Conservation (phyloP, 2,113 vertebrate genomes). For the Anthoscopus minutus region DNA sequence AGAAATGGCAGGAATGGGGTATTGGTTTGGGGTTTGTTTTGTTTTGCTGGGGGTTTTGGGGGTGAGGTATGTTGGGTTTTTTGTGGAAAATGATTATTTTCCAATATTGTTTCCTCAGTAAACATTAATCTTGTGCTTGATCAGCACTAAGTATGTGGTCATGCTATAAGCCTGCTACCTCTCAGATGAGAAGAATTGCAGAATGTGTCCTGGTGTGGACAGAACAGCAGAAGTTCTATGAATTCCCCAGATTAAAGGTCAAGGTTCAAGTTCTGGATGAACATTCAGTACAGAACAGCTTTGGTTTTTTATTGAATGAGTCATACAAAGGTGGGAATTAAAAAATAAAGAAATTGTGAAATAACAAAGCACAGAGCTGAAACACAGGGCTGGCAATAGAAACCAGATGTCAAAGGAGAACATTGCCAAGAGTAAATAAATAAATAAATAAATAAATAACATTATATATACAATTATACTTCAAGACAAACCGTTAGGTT, state of each 20-base stretch:
- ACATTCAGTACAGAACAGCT: background rate
- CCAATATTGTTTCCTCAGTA: background rate
- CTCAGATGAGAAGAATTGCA: background rate
- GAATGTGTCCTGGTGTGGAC: background rate
- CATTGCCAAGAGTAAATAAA: background rate
- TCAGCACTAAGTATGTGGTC: background rate
- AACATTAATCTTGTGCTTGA: background rate
- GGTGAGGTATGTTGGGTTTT: fast-evolving
- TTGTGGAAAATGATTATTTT: background rate
- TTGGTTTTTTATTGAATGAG: background rate
- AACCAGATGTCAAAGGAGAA: background rate
- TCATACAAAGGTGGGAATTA: background rate
- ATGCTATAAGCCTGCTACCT: background rate
- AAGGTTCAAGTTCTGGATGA: background rate
- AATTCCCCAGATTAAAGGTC: background rate
- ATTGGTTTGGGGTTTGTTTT: background rate
- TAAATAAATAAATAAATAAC: background rate
- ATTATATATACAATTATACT: background rate
- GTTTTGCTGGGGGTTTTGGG: background rate
- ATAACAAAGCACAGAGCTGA: background rate
- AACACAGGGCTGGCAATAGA: background rate
- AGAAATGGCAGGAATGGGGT: fast-evolving
- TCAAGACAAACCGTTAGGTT: background rate
- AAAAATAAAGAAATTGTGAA: background rate
- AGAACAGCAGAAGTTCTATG: background rate